phyloP scores from a whole-genome alignment of 2,797 vertebrate species.

The Sparidentex hasta region DNA sequence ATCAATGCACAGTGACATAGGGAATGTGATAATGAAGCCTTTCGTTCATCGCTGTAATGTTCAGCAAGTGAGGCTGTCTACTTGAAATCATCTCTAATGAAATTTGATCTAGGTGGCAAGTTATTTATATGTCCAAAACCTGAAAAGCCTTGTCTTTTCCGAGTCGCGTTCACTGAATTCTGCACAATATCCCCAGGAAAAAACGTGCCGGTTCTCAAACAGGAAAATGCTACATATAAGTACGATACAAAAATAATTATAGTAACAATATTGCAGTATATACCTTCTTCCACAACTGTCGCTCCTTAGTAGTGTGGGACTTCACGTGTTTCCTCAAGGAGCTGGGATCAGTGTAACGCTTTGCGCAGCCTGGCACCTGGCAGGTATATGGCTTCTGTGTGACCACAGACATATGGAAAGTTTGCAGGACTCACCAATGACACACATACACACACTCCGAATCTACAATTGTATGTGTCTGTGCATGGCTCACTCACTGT shows the following conservation, averaged over 20 bases:
- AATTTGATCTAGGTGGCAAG: neutral
- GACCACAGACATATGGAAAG: slow-evolving; percentile 39
- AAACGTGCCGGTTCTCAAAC: neutral
- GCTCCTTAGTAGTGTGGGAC: slow-evolving; percentile 94
- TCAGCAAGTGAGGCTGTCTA: neutral
- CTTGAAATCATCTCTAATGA: slow-evolving; percentile 3
- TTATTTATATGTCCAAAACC: neutral
- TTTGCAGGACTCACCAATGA: neutral
- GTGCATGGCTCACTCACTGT: slow-evolving; percentile 87
- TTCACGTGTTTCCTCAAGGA: slow-evolving; percentile 98
- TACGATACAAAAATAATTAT: no score
- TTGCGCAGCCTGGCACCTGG: slow-evolving; percentile 95
- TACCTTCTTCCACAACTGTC: slow-evolving; percentile 96
- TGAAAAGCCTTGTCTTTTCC: neutral
- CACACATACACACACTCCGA: slow-evolving; percentile 5
- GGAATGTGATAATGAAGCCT: neutral
- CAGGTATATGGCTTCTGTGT: slow-evolving; percentile 97
- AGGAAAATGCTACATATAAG: neutral
- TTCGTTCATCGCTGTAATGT: slow-evolving; percentile 21
- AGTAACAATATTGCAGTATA: slow-evolving; percentile 51
- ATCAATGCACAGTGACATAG: slow-evolving; percentile 18
- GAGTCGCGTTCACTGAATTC: neutral
- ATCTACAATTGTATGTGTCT: neutral
- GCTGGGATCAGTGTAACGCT: slow-evolving; percentile 98
- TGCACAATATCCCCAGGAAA: neutral